Conservation (phyloP, 2,113 vertebrate genomes). For the Tympanuchus pallidicinctus region DNA sequence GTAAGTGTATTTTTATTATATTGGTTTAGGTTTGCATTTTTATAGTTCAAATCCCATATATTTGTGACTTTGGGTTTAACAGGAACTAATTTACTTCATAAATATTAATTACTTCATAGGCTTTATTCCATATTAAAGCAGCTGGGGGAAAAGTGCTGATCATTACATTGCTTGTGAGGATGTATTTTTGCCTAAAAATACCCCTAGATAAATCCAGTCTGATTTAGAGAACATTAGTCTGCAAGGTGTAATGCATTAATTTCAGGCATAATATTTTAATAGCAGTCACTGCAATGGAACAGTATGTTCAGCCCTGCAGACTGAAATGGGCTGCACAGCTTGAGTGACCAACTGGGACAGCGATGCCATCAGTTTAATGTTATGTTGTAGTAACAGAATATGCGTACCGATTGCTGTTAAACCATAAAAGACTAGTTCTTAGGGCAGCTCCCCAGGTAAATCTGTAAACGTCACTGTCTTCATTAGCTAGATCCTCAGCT, state of each 20-base stretch:
- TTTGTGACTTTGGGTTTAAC: conserved; percentile 64
- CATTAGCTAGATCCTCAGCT: conserved; percentile 12
- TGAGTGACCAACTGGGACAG: conserved; percentile 31
- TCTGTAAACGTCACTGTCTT: conserved; percentile 4
- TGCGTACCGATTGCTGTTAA: not conserved
- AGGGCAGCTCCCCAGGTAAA: conserved; percentile 16
- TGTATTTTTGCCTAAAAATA: conserved; percentile 69
- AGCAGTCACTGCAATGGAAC: conserved; percentile 31
- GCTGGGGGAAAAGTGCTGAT: conserved; percentile 67
- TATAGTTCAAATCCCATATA: conserved; percentile 39
- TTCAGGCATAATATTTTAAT: conserved; percentile 68
- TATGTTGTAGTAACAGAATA: not conserved
- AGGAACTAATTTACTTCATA: conserved; percentile 64
- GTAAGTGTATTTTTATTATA: conserved; percentile 43
- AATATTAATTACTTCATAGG: conserved; percentile 76
- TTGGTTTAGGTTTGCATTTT: conserved; percentile 56
- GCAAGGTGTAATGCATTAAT: conserved; percentile 64
- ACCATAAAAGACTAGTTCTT: not conserved
- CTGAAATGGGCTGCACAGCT: not conserved
- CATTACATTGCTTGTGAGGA: conserved; percentile 62
- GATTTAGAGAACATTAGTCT: conserved; percentile 61
- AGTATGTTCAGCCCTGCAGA: not conserved
- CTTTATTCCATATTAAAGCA: conserved; percentile 58
- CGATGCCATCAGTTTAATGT: conserved; percentile 26
- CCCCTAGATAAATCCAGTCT: conserved; percentile 55